phyloP scores from a whole-genome alignment of 2,888 invertebrate species.

The Nomada fucata region DNA sequence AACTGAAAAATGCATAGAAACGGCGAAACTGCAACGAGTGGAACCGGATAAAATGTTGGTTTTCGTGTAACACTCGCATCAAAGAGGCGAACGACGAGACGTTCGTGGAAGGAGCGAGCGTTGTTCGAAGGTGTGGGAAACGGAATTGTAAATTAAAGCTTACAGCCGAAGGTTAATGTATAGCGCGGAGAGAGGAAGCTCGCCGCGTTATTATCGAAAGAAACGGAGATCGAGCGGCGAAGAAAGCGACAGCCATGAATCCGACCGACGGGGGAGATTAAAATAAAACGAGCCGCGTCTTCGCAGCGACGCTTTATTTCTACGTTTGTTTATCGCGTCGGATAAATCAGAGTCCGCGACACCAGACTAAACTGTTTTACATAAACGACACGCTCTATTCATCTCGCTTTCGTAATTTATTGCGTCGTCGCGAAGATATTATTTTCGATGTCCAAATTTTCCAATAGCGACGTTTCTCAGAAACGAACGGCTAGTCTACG shows the following conservation, averaged over 20 bases:
- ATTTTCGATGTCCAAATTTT: conserved; percentile 37
- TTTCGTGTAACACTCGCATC: conserved; percentile 13
- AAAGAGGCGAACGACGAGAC: conserved; percentile 7
- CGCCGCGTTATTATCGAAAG: conserved; percentile 12
- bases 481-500: too few relatives aligned
- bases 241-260: not conserved
- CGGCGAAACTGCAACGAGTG: not conserved
- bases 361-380: conserved; percentile 50
- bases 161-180: not conserved
- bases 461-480: conserved; percentile 1
- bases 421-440: conserved; percentile 7
- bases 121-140: conserved; percentile 28
- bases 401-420: conserved; percentile 30
- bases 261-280: conserved; percentile 10
- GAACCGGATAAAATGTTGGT: conserved; percentile 30
- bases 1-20: conserved; percentile 38
- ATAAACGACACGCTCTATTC: conserved; percentile 46
- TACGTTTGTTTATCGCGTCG: conserved; percentile 29
- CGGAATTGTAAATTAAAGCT: conserved; percentile 25
- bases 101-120: not conserved
- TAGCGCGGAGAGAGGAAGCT: too few relatives aligned
- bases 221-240: conserved; percentile 1
- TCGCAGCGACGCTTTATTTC: conserved; percentile 23
- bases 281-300: conserved; percentile 40
- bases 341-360: conserved; percentile 43